Base-by-base conservation (phyloP, 2,888 invertebrate species). In the Platynereis dumerilii region DNA sequence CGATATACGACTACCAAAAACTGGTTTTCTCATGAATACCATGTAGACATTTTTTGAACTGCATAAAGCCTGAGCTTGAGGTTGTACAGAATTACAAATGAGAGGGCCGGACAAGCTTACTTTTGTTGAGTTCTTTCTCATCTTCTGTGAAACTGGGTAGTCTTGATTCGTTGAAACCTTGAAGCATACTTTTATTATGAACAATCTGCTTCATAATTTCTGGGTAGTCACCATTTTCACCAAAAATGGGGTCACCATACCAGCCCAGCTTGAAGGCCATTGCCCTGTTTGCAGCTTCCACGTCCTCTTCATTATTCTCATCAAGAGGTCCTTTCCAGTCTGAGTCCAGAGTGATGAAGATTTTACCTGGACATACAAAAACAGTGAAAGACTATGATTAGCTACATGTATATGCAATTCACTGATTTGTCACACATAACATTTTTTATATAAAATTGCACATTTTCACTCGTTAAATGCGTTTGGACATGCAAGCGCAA, bases 121-220 rank as follows among this genome's bases (percentile, higher is more conserved):
- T 80, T 69, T 70, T 70, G 48, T 68, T 69, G 15, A 65, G 58
- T 17, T 59, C 26, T n/a, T 76, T 79, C 66, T 84, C 82, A 2
- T 74, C 74, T 0, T 71, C 69, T 1, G 80, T 80, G 59, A 84
- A 82, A 28, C 68, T 68, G 0, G 82, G 82, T 20, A 84, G 72
- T 48, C 80, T 66, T 15, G 77, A 76, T 7, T 68, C 22, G 2
- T 63, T 53, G 15, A 62, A 34, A 2, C 70, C 70, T 2, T 62
- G 45, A 17, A 54, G 20, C 24, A 53, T 54, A 24, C 62, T 58
- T 20, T 45, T 17, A 17, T 42, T 28, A 5, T 29, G 53, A 24
- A 15, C 2, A 10, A 28, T 39, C 2, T 53, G 42, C 68, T 69
- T 71, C 55, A 71, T 34, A 12, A 62, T 29, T 1, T 54, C 58